These are phyloP conservation scores for Spea hammondii DNA, from an alignment of 2,797 vertebrate species.

Conservation along the genomic window DNA sequence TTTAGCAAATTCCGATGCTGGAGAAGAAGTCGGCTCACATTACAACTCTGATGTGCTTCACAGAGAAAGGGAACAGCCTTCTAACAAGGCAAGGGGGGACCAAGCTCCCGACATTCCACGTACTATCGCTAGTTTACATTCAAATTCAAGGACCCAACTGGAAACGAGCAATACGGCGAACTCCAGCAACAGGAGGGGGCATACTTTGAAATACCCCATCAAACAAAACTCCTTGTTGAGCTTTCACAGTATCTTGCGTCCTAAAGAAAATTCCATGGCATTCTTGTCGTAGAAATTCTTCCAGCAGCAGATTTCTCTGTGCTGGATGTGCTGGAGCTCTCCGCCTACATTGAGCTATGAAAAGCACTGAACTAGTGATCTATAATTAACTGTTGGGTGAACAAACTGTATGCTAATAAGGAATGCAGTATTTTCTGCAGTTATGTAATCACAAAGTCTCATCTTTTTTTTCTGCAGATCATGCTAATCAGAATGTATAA, in stretches of 20 bases:
- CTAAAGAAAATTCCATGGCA: slow-evolving; percentile 27
- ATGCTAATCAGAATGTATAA: not conserved
- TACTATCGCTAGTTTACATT: not conserved
- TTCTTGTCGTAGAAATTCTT: slow-evolving; percentile 48
- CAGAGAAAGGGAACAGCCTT: not conserved
- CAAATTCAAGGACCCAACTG: not conserved
- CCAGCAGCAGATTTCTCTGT: slow-evolving; percentile 40
- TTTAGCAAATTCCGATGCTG: slow-evolving; percentile 6
- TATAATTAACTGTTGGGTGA: slow-evolving; percentile 56
- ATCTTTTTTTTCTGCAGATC: slow-evolving; percentile 32
- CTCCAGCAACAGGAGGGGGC: not conserved
- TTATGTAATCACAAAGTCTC: slow-evolving; percentile 42
- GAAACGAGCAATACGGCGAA: not conserved
- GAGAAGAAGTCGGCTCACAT: slow-evolving; percentile 3
- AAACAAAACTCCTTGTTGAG: not conserved
- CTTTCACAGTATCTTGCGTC: slow-evolving; percentile 2
- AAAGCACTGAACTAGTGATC: slow-evolving; percentile 52
- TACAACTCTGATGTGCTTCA: not conserved
- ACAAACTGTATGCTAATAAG: slow-evolving; percentile 41
- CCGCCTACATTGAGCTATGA: slow-evolving; percentile 11
- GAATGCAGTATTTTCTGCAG: slow-evolving; percentile 32
- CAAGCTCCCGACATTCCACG: not conserved
- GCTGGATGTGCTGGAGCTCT: slow-evolving; percentile 47
- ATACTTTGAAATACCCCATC: not conserved
- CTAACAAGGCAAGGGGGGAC: not conserved